Percentiles rank a stretch among this genome's conserved stretches.
phyloP scores from a whole-genome alignment of 2,113 vertebrate species.

The Zapornia atra region DNA sequence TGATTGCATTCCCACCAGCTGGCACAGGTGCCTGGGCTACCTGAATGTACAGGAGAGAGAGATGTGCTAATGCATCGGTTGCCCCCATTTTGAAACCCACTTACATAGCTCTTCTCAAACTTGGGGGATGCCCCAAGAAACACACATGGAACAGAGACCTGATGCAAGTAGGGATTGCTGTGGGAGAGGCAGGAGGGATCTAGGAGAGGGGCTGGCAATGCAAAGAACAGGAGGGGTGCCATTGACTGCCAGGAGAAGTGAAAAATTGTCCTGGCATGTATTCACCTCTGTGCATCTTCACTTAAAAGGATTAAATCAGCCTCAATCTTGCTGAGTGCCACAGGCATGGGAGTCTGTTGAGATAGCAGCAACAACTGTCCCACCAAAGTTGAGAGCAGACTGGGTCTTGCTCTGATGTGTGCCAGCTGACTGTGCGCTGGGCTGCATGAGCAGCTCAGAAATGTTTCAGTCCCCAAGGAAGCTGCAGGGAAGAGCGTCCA shows the following conservation, averaged over 20 bases:
- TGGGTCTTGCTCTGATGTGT: neutral
- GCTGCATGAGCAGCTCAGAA: neutral
- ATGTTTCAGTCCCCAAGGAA: neutral
- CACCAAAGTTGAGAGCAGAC: neutral
- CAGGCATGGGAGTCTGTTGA: neutral
- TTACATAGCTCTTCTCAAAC: neutral
- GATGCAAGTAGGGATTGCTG: neutral
- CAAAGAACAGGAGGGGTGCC: neutral
- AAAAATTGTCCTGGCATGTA: neutral
- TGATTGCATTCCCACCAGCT: neutral
- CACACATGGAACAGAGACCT: neutral
- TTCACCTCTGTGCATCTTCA: neutral
- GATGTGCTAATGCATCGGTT: neutral
- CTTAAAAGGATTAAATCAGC: conserved; percentile 7
- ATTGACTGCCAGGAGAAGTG: neutral
- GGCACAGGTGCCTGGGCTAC: neutral
- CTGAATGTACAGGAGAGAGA: neutral
- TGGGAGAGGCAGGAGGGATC: neutral
- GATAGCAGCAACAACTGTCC: neutral
- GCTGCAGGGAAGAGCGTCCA: neutral
- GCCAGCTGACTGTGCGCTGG: neutral
- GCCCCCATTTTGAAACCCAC: neutral
- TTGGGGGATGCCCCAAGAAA: neutral
- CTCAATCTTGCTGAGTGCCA: neutral
- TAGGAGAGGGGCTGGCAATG: neutral